Evolutionary conservation across 2,888 invertebrate species (phyloP).

Genomic region (Nyleta sp.): DNA sequence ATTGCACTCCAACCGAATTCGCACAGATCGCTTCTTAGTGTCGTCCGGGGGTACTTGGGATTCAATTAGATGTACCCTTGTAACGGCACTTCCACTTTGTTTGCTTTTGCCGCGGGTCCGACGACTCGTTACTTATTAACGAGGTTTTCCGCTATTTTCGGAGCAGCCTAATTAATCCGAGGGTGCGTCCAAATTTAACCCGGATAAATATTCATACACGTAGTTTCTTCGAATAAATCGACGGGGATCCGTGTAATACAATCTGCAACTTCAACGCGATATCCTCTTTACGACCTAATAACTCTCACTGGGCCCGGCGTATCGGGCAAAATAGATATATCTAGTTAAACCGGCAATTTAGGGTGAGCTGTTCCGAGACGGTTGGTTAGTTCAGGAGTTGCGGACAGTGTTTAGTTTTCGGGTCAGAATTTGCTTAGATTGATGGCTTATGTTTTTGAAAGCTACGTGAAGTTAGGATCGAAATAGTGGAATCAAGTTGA

Average conservation of each 20-base stretch:
- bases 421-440: constrained; percentile 11
- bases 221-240: constrained; percentile 48
- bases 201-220: constrained; percentile 6
- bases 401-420: constrained; percentile 14
- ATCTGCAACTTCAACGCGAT: constrained; percentile 54
- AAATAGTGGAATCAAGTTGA: too few relatives aligned
- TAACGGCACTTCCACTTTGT: too few relatives aligned
- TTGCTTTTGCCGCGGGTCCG: too few relatives aligned
- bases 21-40: too few relatives aligned
- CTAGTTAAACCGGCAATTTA: constrained; percentile 37
- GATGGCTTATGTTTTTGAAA: too few relatives aligned
- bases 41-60: too few relatives aligned
- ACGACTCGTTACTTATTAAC: too few relatives aligned
- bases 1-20: too few relatives aligned
- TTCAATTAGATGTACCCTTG: too few relatives aligned
- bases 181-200: neutral
- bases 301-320: constrained; percentile 32
- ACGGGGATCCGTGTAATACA: constrained; percentile 41
- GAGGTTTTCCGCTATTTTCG: too few relatives aligned
- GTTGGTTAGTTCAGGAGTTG: constrained; percentile 25
- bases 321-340: constrained; percentile 44
- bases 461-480: too few relatives aligned
- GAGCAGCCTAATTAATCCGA: too few relatives aligned
- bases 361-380: constrained; percentile 21
- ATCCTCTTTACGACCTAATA: constrained; percentile 60